phyloP scores from a whole-genome alignment of 1,140 invertebrate genomes.

The Tigriopus japonicus region DNA sequence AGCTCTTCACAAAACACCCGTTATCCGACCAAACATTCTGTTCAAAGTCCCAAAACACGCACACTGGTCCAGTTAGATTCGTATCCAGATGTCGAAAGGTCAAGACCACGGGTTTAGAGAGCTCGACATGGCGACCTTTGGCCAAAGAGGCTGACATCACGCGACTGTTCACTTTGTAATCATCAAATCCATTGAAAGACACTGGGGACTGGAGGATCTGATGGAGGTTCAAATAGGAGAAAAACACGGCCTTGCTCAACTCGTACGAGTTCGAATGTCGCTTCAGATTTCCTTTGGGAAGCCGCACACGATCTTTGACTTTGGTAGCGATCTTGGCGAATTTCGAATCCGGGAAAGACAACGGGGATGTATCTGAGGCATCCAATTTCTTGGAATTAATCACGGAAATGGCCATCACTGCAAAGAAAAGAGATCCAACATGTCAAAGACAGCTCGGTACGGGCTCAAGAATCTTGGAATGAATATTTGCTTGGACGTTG shows the following conservation, averaged over 20 bases:
- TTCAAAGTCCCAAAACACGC: slow-evolving; percentile 83
- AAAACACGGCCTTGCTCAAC: slow-evolving; percentile 10
- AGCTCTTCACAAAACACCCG: slow-evolving; percentile 59
- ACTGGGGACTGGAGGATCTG: slow-evolving; percentile 15
- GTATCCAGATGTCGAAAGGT: slow-evolving; percentile 49
- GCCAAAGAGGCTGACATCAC: slow-evolving; percentile 70
- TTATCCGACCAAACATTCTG: slow-evolving; percentile 73
- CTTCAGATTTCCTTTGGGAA: background rate
- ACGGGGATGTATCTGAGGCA: too few relatives aligned
- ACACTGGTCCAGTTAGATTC: slow-evolving; percentile 73
- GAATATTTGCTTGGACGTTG: too few relatives aligned
- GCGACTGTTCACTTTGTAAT: slow-evolving; percentile 47
- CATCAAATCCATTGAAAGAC: slow-evolving; percentile 10
- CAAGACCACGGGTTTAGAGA: slow-evolving; percentile 59
- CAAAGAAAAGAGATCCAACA: background rate
- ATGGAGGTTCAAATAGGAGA: slow-evolving; percentile 23
- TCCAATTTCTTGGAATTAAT: background rate
- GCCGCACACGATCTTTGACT: too few relatives aligned
- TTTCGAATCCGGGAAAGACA: slow-evolving; percentile 7
- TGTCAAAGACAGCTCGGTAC: too few relatives aligned
- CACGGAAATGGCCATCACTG: slow-evolving; percentile 4
- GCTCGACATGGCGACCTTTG: slow-evolving; percentile 51
- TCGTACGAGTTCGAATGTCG: background rate
- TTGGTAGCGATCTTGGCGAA: slow-evolving; percentile 16
- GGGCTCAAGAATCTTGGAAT: too few relatives aligned